Evolutionary conservation across 2,888 invertebrate species (phyloP).

Genomic region (Himalopsyche tibetana): DNA sequence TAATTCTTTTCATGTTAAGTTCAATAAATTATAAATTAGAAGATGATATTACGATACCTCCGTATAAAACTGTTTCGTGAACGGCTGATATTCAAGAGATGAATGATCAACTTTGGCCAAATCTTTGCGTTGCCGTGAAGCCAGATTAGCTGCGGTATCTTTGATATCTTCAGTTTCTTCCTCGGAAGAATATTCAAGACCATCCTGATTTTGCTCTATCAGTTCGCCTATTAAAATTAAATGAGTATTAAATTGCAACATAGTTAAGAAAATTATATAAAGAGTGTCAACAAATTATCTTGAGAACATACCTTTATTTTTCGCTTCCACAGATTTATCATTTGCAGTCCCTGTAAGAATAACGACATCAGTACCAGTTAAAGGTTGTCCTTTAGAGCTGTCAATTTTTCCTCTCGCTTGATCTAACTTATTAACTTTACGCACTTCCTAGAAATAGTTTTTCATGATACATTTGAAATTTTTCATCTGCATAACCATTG

Average conservation of each 20-base stretch:
- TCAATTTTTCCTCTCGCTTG: constrained; percentile 76
- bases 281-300: background rate
- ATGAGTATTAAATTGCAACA: background rate
- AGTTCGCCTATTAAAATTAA: constrained; percentile 84
- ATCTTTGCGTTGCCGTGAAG: constrained; percentile 94
- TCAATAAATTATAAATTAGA: background rate
- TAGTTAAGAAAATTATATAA: background rate
- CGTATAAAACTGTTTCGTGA: constrained; percentile 97
- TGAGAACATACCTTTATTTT: constrained; percentile 76
- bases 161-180: constrained; percentile 97
- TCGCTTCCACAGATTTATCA: constrained; percentile 85
- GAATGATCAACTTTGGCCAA: constrained; percentile 94
- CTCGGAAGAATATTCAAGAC: constrained; percentile 97
- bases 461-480: background rate
- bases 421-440: constrained; percentile 86
- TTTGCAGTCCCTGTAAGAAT: constrained; percentile 92
- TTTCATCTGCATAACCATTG: background rate
- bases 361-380: constrained; percentile 80
- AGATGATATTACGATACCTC: constrained; percentile 79
- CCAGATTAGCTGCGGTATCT: constrained; percentile 90
- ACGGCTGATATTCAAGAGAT: constrained; percentile 90
- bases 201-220: constrained; percentile 99
- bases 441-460: constrained; percentile 80
- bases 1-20: background rate
- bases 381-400: constrained; percentile 74